Evolutionary conservation across 1,140 invertebrate genomes (phyloP).

Genomic region (Drosophila tropicalis): DNA sequence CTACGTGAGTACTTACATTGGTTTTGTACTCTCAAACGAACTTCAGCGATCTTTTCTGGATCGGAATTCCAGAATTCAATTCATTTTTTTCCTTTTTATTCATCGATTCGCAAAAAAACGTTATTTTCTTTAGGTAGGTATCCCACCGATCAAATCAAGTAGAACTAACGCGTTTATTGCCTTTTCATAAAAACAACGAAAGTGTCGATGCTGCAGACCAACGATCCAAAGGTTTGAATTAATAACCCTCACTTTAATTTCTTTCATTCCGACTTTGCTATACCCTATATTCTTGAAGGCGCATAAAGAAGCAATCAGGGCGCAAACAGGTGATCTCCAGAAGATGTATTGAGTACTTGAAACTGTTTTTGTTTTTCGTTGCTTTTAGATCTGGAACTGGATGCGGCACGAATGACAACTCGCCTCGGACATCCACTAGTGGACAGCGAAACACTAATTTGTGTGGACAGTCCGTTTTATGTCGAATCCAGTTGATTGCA

Average conservation of each 20-base stretch:
- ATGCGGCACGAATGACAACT: background rate
- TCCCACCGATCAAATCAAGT: slow-evolving; percentile 4
- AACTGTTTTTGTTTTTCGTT: background rate
- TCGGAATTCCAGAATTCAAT: too few species aligned
- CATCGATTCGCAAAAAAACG: background rate
- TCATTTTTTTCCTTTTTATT: too few species aligned
- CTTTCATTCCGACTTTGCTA: background rate
- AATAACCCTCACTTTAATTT: background rate
- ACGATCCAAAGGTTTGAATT: background rate
- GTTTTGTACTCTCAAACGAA: background rate
- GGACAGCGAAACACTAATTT: background rate
- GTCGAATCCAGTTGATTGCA: slow-evolving; percentile 19
- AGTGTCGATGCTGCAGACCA: background rate
- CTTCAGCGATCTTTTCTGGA: background rate
- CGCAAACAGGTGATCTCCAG: too few species aligned
- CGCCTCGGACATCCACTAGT: background rate
- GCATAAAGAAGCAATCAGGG: too few species aligned
- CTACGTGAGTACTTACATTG: background rate
- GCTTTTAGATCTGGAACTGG: background rate
- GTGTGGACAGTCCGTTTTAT: slow-evolving; percentile 11
- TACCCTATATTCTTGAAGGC: background rate
- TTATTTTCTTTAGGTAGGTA: background rate
- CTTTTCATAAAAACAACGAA: slow-evolving; percentile 1
- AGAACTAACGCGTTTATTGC: slow-evolving; percentile 8
- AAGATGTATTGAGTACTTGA: too few species aligned